Percentiles rank a stretch among this genome's conserved stretches.
Evolutionary conservation across 2,888 invertebrate species (phyloP).

Genomic region (Nomada hirtipes): DNA sequence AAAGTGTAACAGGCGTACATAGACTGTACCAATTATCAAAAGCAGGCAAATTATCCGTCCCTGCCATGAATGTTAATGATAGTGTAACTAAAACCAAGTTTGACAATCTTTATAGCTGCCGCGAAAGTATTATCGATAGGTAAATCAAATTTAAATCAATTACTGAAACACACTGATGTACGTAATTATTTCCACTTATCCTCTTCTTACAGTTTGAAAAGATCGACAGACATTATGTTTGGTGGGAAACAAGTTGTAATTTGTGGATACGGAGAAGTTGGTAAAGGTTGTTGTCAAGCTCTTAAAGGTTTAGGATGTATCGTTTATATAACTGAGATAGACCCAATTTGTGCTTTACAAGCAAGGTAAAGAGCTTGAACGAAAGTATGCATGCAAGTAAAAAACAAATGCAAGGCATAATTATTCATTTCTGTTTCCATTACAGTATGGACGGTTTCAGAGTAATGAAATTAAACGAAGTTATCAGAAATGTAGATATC

Average conservation of each 20-base stretch:
- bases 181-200: slow-evolving; percentile 14
- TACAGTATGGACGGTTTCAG: slow-evolving; percentile 97
- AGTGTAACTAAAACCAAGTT: slow-evolving; percentile 99
- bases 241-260: slow-evolving; percentile 98
- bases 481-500: slow-evolving; percentile 96
- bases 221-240: slow-evolving; percentile 98
- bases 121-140: slow-evolving; percentile 96
- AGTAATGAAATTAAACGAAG: slow-evolving; percentile 97
- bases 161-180: background rate
- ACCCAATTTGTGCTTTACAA: slow-evolving; percentile 98
- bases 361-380: slow-evolving; percentile 88
- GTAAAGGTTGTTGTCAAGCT: slow-evolving; percentile 98
- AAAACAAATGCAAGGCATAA: background rate
- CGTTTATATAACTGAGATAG: slow-evolving; percentile 97
- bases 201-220: slow-evolving; percentile 88
- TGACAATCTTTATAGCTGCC: slow-evolving; percentile 98
- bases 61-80: slow-evolving; percentile 99
- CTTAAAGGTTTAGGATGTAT: slow-evolving; percentile 97
- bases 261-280: slow-evolving; percentile 98
- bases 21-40: slow-evolving; percentile 97
- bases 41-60: slow-evolving; percentile 96
- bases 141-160: slow-evolving; percentile 72
- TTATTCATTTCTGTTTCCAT: slow-evolving; percentile 63
- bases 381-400: background rate
- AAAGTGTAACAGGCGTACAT: slow-evolving; percentile 99